Conservation (phyloP, 53 echinoderm and acorn worm species). For the Astropecten irregularis region DNA sequence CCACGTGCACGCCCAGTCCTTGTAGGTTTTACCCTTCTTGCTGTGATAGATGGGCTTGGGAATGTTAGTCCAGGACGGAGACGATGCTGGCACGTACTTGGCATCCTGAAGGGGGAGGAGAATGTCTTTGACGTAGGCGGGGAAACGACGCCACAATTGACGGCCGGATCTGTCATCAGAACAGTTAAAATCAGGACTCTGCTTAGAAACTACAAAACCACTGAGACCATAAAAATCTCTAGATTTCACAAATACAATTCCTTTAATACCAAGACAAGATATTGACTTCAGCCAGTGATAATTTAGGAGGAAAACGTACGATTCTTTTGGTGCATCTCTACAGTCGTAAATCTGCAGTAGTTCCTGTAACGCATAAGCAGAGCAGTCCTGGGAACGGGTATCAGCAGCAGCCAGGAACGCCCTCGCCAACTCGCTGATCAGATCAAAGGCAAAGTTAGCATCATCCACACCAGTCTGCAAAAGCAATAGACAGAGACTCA, state of each 20-base stretch:
- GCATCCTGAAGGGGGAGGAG: constrained; percentile 75
- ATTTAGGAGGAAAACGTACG: constrained; percentile 61
- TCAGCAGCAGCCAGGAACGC: constrained; percentile 90
- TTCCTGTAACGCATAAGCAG: constrained; percentile 95
- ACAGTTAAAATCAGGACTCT: too few species aligned
- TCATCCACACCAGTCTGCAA: constrained; percentile 83
- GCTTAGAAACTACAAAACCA: too few species aligned
- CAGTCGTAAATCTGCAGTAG: constrained; percentile 88
- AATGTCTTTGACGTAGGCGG: constrained; percentile 91
- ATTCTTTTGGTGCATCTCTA: constrained; percentile 59
- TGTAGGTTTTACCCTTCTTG: constrained; percentile 84
- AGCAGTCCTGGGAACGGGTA: constrained; percentile 90
- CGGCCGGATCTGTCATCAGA: constrained; percentile 59
- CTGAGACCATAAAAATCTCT: too few species aligned
- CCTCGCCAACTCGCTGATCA: constrained; percentile 87
- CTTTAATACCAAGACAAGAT: too few species aligned
- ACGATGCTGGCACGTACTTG: constrained; percentile 75
- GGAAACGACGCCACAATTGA: constrained; percentile 84
- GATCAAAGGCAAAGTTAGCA: constrained; percentile 83
- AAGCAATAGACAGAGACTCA: not conserved
- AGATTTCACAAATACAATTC: too few species aligned
- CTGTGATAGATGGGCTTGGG: constrained; percentile 86
- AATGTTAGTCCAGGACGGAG: constrained; percentile 63
- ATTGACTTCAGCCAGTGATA: too few species aligned
- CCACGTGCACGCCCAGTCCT: constrained; percentile 97